These are phyloP conservation scores for Ceratosolen fusciceps DNA, from an alignment of 1,140 invertebrate species.

Conservation along the genomic window DNA sequence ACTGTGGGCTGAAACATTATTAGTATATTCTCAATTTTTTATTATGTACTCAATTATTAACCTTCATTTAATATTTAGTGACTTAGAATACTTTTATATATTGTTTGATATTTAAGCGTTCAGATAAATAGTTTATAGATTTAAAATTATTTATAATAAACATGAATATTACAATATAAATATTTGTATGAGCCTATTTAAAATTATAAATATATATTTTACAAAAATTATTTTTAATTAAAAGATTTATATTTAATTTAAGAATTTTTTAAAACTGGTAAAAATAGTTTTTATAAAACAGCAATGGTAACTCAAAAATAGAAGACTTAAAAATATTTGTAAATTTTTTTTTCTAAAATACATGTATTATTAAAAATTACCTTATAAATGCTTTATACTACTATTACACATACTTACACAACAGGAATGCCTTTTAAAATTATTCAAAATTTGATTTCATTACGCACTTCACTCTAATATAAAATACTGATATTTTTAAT, in stretches of 20 bases:
- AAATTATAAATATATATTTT: not conserved
- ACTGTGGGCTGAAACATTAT: not conserved
- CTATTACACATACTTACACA: not conserved
- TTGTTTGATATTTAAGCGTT: not conserved
- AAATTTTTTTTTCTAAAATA: not conserved
- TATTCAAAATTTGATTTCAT: constrained; percentile 17
- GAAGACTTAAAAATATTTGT: not conserved
- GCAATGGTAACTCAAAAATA: not conserved
- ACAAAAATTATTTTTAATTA: not conserved
- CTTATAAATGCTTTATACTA: not conserved
- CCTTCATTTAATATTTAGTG: not conserved
- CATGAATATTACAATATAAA: not conserved
- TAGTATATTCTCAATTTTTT: not conserved
- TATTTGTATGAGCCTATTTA: not conserved
- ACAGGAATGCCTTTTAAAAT: constrained; percentile 26
- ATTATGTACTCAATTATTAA: not conserved
- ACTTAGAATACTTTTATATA: not conserved
- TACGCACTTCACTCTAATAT: constrained; percentile 45
- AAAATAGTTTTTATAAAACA: not conserved
- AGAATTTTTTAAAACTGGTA: not conserved
- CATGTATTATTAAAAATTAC: not conserved
- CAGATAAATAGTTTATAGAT: not conserved
- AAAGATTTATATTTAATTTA: not conserved
- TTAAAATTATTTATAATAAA: not conserved
- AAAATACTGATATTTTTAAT: constrained; percentile 48